Percentiles rank a stretch among this genome's conserved stretches.
Conservation (phyloP, 2,888 invertebrate species). For the Tholera decimalis region DNA sequence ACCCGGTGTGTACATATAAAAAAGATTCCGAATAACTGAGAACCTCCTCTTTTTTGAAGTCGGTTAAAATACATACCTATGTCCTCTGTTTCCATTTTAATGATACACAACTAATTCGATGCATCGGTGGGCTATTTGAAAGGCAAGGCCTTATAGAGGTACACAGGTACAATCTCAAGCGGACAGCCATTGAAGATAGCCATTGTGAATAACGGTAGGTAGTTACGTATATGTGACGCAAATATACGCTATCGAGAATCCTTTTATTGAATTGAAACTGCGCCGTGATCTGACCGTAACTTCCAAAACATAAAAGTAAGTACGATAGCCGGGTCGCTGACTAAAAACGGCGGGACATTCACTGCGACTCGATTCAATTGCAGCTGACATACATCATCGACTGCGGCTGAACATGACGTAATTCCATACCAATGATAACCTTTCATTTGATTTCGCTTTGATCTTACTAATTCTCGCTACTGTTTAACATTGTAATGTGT, state of each 20-base stretch:
- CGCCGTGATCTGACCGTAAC: constrained; percentile 31
- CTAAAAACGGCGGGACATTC: constrained; percentile 51
- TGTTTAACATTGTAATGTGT: constrained; percentile 21
- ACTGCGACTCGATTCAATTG: constrained; percentile 50
- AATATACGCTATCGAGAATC: constrained; percentile 43
- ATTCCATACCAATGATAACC: constrained; percentile 44
- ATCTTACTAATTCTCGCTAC: constrained; percentile 25
- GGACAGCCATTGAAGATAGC: constrained; percentile 20
- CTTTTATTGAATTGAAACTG: constrained; percentile 53
- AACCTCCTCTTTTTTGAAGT: too few species aligned
- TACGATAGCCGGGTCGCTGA: constrained; percentile 48
- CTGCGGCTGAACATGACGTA: constrained; percentile 25
- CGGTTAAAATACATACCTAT: too few species aligned
- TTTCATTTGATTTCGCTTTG: constrained; percentile 52
- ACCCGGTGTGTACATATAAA: too few species aligned
- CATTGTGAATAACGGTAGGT: constrained; percentile 25
- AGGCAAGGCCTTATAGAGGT: constrained; percentile 18
- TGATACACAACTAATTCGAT: constrained; percentile 1
- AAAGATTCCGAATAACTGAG: too few species aligned
- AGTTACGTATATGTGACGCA: constrained; percentile 12
- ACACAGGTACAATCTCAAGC: constrained; percentile 20
- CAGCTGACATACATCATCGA: constrained; percentile 53
- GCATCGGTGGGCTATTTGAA: constrained; percentile 12
- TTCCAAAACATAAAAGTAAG: constrained; percentile 51
- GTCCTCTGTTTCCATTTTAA: constrained; percentile 11